phyloP scores from a whole-genome alignment of 2,888 invertebrate genomes.

The Eupithecia subumbrata region DNA sequence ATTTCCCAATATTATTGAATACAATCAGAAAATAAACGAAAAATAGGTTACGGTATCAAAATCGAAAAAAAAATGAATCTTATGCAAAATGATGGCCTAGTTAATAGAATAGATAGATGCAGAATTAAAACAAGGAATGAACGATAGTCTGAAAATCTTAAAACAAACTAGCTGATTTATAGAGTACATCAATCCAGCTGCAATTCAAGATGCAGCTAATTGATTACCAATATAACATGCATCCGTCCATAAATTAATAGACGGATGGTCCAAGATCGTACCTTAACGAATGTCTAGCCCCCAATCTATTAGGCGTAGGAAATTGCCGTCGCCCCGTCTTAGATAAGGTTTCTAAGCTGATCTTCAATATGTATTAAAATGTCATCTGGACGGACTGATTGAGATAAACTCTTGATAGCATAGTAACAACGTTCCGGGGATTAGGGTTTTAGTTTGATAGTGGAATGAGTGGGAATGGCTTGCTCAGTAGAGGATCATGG shows the following conservation, averaged over 20 bases:
- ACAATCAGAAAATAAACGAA: background rate
- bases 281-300: conserved; percentile 61
- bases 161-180: background rate
- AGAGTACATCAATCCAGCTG: background rate
- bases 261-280: conserved; percentile 52
- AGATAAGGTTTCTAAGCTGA: conserved; percentile 63
- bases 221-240: conserved; percentile 48
- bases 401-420: conserved; percentile 32
- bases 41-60: too few species aligned
- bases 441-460: conserved; percentile 12
- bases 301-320: conserved; percentile 78
- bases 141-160: background rate
- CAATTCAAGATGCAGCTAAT: conserved; percentile 49
- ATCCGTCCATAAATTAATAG: conserved; percentile 68
- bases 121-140: background rate
- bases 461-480: background rate
- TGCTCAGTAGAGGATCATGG: background rate
- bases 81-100: too few species aligned
- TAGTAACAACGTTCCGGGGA: conserved; percentile 23
- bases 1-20: background rate
- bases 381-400: conserved; percentile 43
- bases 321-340: conserved; percentile 78
- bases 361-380: conserved; percentile 51
- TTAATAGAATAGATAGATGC: background rate
- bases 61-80: background rate